These are phyloP conservation scores for Mystacides longicornis DNA, from an alignment of 2,888 invertebrate species.

Conservation along the genomic window DNA sequence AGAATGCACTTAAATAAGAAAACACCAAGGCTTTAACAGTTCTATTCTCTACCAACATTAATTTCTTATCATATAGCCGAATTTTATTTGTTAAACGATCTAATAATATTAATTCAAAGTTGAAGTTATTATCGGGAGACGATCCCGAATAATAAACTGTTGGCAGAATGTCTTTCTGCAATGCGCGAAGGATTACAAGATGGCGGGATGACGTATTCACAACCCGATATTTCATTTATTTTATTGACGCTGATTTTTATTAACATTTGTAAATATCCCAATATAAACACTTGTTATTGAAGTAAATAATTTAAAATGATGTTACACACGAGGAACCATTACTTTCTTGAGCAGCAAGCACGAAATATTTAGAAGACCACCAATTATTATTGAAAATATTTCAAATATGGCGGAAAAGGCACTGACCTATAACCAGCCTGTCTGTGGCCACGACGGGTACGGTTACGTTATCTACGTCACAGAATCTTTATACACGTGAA, in stretches of 20 bases:
- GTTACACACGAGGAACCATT: background rate
- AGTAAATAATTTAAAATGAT: background rate
- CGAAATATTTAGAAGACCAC: background rate
- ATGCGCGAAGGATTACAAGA: constrained; percentile 54
- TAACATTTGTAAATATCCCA: constrained; percentile 9
- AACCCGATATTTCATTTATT: constrained; percentile 13
- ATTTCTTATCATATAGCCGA: constrained; percentile 47
- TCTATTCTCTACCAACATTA: constrained; percentile 46
- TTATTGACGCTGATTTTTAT: constrained; percentile 14
- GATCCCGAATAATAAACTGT: constrained; percentile 51
- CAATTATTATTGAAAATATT: constrained; percentile 13
- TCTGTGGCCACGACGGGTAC: constrained; percentile 4
- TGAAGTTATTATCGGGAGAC: constrained; percentile 47
- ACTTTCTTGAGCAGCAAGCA: background rate
- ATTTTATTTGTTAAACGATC: constrained; percentile 49
- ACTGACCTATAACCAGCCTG: constrained; percentile 17
- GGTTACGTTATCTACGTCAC: too few relatives aligned
- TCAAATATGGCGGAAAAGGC: constrained; percentile 21
- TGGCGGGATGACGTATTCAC: constrained; percentile 36
- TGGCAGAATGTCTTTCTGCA: constrained; percentile 50
- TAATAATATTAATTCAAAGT: constrained; percentile 50
- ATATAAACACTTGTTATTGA: constrained; percentile 7
- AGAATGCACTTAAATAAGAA: constrained; percentile 50
- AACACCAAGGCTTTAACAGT: constrained; percentile 47
- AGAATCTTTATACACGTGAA: too few relatives aligned